Conservation (phyloP, 2,888 invertebrate genomes). For the Xanthorhoe designata region DNA sequence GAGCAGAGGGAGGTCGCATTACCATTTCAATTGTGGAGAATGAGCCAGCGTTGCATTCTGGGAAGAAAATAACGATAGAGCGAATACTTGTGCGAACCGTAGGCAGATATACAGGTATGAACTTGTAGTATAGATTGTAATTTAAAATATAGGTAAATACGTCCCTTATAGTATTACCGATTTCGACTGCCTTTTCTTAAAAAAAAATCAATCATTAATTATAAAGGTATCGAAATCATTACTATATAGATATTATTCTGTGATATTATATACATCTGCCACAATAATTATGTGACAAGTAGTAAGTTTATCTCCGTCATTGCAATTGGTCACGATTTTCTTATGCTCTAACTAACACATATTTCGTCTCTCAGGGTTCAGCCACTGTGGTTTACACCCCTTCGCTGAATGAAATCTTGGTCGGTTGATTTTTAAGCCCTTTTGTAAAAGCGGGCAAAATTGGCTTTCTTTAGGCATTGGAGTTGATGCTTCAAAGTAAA, state of each 20-base stretch:
- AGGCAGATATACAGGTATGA: slow-evolving; percentile 8
- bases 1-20: slow-evolving; percentile 65
- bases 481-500: slow-evolving; percentile 38
- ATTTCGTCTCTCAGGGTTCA: slow-evolving; percentile 33
- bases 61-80: slow-evolving; percentile 15
- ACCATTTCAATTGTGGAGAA: slow-evolving; percentile 78
- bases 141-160: no score
- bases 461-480: slow-evolving; percentile 47
- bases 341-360: background rate
- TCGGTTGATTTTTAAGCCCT: slow-evolving; percentile 60
- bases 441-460: slow-evolving; percentile 54
- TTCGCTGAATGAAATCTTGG: slow-evolving; percentile 55
- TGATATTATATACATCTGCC: no score
- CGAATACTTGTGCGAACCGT: background rate
- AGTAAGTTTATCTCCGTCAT: no score
- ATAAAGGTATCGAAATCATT: no score
- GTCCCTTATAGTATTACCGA: no score
- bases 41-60: slow-evolving; percentile 55
- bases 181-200: no score
- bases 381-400: slow-evolving; percentile 55
- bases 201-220: no score
- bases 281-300: no score
- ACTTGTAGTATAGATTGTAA: background rate
- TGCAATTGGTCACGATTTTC: background rate
- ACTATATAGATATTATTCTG: no score